These are phyloP conservation scores for Itoplectis maculator DNA, from an alignment of 2,888 invertebrate species.

Conservation along the genomic window DNA sequence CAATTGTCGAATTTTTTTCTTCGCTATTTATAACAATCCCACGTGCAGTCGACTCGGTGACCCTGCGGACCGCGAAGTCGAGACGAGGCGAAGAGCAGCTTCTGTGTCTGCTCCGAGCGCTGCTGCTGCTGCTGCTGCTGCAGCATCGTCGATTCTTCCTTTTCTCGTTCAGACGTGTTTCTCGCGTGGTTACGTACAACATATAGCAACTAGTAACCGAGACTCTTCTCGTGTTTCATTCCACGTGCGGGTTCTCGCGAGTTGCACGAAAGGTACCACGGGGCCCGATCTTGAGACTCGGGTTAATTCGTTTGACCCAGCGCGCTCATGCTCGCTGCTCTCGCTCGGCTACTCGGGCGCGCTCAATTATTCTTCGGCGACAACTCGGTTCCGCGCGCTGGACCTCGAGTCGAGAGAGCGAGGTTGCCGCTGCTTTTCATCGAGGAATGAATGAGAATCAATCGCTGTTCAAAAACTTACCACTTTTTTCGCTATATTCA, in stretches of 20 bases:
- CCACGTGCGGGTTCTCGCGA: conserved; percentile 53
- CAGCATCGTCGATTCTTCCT: conserved; percentile 26
- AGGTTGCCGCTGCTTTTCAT: conserved; percentile 7
- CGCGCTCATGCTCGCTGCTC: conserved; percentile 60
- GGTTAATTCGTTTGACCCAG: conserved; percentile 83
- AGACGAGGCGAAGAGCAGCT: conserved; percentile 28
- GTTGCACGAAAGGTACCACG: conserved; percentile 54
- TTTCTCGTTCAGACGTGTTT: conserved; percentile 38
- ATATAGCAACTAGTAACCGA: conserved; percentile 36
- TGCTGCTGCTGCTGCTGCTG: too few species aligned
- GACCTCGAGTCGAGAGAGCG: conserved; percentile 5
- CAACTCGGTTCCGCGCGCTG: conserved; percentile 37
- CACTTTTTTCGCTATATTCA: too few species aligned
- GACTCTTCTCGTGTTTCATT: conserved; percentile 55
- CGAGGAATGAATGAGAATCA: neutral
- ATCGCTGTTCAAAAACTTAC: neutral
- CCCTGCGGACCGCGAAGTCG: conserved; percentile 19
- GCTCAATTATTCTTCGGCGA: conserved; percentile 73
- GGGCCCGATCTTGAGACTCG: conserved; percentile 54
- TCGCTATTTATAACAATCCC: conserved; percentile 26
- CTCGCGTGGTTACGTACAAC: conserved; percentile 41
- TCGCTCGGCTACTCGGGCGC: conserved; percentile 57
- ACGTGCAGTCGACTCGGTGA: conserved; percentile 28
- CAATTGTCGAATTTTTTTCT: conserved; percentile 5
- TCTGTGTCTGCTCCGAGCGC: conserved; percentile 42